Conservation (phyloP, 2,797 vertebrate genomes). For the Caiman crocodilus region DNA sequence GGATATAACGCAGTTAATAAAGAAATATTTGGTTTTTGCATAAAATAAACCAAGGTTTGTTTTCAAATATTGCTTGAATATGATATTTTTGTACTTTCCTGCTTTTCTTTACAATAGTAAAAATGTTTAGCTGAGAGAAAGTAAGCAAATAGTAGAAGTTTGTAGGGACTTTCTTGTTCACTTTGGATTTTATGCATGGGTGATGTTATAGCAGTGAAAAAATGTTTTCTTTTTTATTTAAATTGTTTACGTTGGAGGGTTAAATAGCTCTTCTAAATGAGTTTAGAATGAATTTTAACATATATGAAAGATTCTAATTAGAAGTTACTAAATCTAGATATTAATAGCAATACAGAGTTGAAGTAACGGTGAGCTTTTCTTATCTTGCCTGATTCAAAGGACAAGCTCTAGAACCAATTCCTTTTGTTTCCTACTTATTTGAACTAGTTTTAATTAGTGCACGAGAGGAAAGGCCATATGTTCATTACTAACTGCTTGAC, state of each 20-base stretch:
- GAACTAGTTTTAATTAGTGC: background rate
- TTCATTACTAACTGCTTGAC: background rate
- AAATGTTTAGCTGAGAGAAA: background rate
- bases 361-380: no score
- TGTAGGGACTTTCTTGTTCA: no score
- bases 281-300: background rate
- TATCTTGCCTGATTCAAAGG: background rate
- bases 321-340: background rate
- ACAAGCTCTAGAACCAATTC: background rate
- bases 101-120: background rate
- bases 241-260: background rate
- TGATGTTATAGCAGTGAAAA: background rate
- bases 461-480: background rate
- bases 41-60: background rate
- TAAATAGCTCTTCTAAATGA: background rate
- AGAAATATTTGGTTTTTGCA: background rate
- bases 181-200: background rate
- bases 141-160: background rate
- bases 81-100: no score
- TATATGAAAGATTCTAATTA: background rate
- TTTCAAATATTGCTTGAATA: background rate
- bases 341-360: background rate
- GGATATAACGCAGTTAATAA: background rate
- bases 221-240: background rate
- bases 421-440: background rate